Conservation (phyloP, 2,113 vertebrate species). For the Leucosticte australis region DNA sequence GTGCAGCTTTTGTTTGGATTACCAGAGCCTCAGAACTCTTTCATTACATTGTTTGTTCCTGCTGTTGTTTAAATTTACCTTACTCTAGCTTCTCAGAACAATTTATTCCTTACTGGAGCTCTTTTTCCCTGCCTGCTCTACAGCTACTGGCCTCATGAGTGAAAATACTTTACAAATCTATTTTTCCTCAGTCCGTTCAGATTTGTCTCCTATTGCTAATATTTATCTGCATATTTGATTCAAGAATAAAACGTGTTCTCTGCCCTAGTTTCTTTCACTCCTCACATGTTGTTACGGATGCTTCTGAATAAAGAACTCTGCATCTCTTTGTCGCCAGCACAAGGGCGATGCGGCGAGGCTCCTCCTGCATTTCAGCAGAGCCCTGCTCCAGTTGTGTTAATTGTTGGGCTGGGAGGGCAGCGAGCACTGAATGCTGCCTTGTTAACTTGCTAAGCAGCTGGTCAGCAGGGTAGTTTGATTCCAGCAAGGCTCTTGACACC, state of each 20-base stretch:
- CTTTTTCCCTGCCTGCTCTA: background rate
- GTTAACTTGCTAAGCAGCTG: conserved; percentile 84
- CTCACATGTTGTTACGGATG: background rate
- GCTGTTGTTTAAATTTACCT: conserved; percentile 45
- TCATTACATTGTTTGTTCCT: conserved; percentile 46
- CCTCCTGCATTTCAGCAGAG: conserved; percentile 44
- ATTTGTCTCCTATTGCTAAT: background rate
- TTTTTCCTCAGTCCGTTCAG: background rate
- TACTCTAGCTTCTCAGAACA: background rate
- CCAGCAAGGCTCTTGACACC: conserved; percentile 80
- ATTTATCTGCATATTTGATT: background rate
- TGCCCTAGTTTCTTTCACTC: background rate
- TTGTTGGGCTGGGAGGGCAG: conserved; percentile 65
- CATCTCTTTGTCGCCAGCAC: conserved; percentile 17
- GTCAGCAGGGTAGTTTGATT: conserved; percentile 81
- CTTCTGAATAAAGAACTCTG: conserved; percentile 26
- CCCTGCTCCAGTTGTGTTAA: conserved; percentile 78
- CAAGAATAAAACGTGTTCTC: background rate
- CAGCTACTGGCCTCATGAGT: background rate
- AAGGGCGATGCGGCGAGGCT: background rate
- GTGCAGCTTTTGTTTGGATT: conserved; percentile 6
- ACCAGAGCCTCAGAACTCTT: conserved; percentile 5
- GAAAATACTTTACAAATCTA: background rate
- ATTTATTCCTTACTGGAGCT: background rate
- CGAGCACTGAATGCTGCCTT: conserved; percentile 66